Evolutionary conservation across 1,140 invertebrate genomes (phyloP).

Genomic region (Paraescarpia echinospica): DNA sequence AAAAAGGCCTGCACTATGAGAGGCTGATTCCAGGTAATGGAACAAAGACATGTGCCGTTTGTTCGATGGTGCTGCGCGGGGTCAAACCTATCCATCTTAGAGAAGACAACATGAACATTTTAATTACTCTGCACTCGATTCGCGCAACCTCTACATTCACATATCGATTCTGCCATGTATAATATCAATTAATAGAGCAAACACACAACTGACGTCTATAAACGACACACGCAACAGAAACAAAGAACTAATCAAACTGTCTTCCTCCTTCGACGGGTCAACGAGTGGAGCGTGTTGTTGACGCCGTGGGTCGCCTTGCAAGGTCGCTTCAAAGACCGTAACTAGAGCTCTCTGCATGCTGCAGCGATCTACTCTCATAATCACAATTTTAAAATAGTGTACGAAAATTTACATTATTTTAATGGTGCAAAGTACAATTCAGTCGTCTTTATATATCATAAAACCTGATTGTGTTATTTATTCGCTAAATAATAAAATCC

Average conservation of each 20-base stretch:
- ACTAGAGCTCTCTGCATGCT: background rate
- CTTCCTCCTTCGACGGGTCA: background rate
- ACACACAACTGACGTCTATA: background rate
- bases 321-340: background rate
- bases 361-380: no score
- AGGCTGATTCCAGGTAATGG: no score
- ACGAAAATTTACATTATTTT: no score
- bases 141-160: background rate
- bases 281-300: background rate
- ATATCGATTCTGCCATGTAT: background rate
- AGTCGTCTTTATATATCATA: no score
- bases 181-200: background rate
- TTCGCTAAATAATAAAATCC: no score
- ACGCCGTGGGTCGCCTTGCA: background rate
- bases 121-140: background rate
- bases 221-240: background rate
- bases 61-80: background rate
- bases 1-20: no score
- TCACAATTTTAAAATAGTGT: no score
- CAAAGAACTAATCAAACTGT: background rate
- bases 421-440: no score
- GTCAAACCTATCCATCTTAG: background rate
- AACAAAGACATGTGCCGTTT: background rate
- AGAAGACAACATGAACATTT: background rate
- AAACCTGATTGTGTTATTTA: no score